Percentiles rank a stretch among this genome's conserved stretches.
Evolutionary conservation across 2,888 invertebrate genomes (phyloP).

Genomic region (Neelides folsomi): DNA sequence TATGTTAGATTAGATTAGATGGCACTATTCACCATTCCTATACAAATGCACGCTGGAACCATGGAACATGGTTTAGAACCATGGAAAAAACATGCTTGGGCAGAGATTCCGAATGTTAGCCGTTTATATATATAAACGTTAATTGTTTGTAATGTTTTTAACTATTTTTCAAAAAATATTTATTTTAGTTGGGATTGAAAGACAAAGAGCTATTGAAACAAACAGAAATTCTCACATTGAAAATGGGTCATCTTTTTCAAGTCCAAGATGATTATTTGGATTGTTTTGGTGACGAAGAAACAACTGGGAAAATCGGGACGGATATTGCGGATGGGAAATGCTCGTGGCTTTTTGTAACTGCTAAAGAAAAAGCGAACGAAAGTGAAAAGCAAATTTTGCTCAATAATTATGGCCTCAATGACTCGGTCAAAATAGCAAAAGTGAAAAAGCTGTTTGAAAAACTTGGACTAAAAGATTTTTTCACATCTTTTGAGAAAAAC

Average conservation of each 20-base stretch:
- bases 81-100: no score
- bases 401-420: neutral
- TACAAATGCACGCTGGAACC: no score
- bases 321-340: constrained; percentile 94
- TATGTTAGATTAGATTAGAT: neutral
- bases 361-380: constrained; percentile 60
- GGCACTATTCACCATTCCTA: no score
- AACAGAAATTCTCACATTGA: constrained; percentile 62
- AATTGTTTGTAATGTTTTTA: neutral
- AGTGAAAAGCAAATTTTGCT: constrained; percentile 55
- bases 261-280: constrained; percentile 84
- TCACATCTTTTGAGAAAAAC: neutral
- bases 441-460: neutral
- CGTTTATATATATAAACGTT: no score
- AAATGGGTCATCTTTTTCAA: constrained; percentile 93
- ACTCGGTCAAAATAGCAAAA: neutral
- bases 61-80: no score
- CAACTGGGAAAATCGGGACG: constrained; percentile 76
- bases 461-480: neutral
- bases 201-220: constrained; percentile 70
- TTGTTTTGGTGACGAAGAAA: constrained; percentile 69
- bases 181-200: constrained; percentile 45
- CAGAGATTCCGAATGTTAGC: no score
- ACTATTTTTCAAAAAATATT: neutral
- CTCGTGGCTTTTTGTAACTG: constrained; percentile 82